Conservation (phyloP, 37 sponge, comb jelly and placozoan species). For the Beroe ovata region DNA sequence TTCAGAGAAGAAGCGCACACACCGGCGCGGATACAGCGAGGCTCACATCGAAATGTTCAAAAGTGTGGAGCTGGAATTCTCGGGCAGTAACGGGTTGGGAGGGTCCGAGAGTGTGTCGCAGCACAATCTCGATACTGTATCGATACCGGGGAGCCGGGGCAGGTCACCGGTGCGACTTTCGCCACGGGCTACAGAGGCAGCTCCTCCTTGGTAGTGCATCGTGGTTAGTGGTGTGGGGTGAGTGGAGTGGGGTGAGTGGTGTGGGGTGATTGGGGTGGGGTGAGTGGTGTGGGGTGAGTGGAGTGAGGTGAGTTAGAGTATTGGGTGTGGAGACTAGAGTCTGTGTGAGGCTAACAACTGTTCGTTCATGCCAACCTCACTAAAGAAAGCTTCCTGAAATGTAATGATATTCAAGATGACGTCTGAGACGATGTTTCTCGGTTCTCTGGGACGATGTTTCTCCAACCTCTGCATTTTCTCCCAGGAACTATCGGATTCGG, state of each 20-base stretch:
- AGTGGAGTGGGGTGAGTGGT: too few species aligned
- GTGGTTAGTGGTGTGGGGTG: too few species aligned
- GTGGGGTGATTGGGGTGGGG: too few species aligned
- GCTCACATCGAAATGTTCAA: slow-evolving; percentile 43
- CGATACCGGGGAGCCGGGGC: neutral
- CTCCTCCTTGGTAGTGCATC: neutral
- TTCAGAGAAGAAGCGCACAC: slow-evolving; percentile 43
- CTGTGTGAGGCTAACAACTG: too few species aligned
- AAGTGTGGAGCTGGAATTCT: slow-evolving; percentile 10
- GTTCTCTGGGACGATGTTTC: too few species aligned
- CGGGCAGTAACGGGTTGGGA: neutral
- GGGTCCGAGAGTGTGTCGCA: slow-evolving; percentile 19
- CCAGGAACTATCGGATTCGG: slow-evolving; percentile 42
- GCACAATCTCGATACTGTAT: neutral
- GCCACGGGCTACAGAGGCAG: neutral
- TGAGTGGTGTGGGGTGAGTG: too few species aligned
- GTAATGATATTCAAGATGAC: too few species aligned
- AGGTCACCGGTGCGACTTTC: neutral
- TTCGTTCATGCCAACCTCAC: too few species aligned
- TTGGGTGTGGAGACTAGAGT: too few species aligned
- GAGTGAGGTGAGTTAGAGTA: too few species aligned
- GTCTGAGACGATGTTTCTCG: too few species aligned
- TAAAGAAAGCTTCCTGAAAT: too few species aligned
- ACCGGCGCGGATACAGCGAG: slow-evolving; percentile 45
- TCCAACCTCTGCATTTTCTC: neutral